A percentile compares a stretch with the other conserved stretches of the same genome.
Evolutionary conservation across 2,113 vertebrate genomes (phyloP).

Genomic region (Poeciliopsis retropinna): DNA sequence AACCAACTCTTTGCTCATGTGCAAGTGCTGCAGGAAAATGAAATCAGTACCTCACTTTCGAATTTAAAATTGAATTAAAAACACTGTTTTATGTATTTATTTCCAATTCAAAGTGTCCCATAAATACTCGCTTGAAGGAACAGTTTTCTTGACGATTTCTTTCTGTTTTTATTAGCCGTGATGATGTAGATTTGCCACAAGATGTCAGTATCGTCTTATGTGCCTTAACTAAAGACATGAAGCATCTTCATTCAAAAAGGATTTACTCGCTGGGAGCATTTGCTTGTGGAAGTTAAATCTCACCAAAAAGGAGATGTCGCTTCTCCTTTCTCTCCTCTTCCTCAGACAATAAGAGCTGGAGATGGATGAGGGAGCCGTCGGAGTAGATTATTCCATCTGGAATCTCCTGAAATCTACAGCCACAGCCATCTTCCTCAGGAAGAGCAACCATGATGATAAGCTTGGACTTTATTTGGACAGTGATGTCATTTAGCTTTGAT

Average conservation of each 20-base stretch:
- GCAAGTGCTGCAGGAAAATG: background rate
- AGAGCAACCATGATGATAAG: background rate
- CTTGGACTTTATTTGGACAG: background rate
- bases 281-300: conserved; percentile 17
- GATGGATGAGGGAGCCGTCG: conserved; percentile 89
- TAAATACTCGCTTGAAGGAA: too few species aligned
- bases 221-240: background rate
- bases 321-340: conserved; percentile 18
- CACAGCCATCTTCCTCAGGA: conserved; percentile 20
- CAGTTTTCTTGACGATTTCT: background rate
- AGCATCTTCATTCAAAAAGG: background rate
- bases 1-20: too few species aligned
- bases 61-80: too few species aligned
- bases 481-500: background rate
- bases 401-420: conserved; percentile 78
- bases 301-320: background rate
- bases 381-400: conserved; percentile 95
- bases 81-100: too few species aligned
- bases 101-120: too few species aligned
- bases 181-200: conserved; percentile 54
- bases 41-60: background rate
- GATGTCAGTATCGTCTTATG: conserved; percentile 57
- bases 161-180: conserved; percentile 11
- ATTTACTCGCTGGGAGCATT: conserved; percentile 4
- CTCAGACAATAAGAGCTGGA: conserved; percentile 96